phyloP scores from a whole-genome alignment of 2,888 invertebrate species.

The Hydrotaea diabolus region DNA sequence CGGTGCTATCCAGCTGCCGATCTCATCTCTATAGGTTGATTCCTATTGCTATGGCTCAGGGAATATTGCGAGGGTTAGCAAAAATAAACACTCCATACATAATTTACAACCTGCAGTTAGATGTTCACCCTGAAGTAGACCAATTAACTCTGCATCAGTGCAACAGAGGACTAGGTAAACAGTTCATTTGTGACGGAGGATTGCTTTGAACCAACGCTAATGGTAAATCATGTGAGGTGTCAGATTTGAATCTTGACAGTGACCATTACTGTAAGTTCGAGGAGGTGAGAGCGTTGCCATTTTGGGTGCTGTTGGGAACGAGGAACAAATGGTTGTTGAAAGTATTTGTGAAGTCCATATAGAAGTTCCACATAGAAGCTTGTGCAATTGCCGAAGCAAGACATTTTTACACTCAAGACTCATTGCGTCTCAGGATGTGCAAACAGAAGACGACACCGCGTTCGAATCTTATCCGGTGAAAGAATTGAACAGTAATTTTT shows the following conservation, averaged over 20 bases:
- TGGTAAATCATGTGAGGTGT: constrained; percentile 1
- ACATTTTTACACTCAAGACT: not conserved
- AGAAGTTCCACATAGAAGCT: not conserved
- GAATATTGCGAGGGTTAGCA: too few species aligned
- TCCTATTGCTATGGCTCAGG: too few species aligned
- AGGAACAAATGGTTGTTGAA: not conserved
- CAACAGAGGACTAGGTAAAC: not conserved
- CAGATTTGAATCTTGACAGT: not conserved
- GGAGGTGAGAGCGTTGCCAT: not conserved
- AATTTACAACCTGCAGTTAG: too few species aligned
- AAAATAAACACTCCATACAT: too few species aligned
- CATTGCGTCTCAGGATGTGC: not conserved
- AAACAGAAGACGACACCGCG: not conserved
- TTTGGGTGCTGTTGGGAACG: not conserved
- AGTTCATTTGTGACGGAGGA: too few species aligned
- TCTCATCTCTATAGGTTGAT: too few species aligned
- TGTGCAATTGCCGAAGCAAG: not conserved
- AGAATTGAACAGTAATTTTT: not conserved
- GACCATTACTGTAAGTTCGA: not conserved
- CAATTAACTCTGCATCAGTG: not conserved
- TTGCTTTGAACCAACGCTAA: not conserved
- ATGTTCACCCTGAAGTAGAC: too few species aligned
- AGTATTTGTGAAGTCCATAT: not conserved
- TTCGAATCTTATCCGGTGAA: not conserved
- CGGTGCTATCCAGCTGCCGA: too few species aligned